Evolutionary conservation across 2,797 vertebrate genomes (phyloP), one percentile per base, ranked within the genome.

Genomic region (Rhynchotus rufescens): DNA sequence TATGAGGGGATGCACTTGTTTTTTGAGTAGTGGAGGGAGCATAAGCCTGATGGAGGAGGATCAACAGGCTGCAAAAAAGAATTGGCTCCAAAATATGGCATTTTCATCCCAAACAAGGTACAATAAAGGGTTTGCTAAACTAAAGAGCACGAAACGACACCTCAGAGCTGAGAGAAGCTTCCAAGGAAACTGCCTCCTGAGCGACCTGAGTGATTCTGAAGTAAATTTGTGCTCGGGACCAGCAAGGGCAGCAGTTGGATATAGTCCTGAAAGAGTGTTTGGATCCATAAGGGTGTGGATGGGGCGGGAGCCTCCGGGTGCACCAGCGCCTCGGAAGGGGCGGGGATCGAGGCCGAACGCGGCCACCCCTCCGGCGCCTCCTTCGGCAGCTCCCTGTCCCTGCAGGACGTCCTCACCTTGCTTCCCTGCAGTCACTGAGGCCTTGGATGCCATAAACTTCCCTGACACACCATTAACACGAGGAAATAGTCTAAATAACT

Each of bases 401-500:
- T 36, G 36, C 36, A 36, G 36, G 36, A 36, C 36, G 36, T 36
- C 36, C 9, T 94, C 94, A 90, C 74, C 57, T 94, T 77, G 90
- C 80, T 94, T 89, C 6, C 15, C 71, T 94, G 92, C 90, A 36
- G 36, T 36, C 75, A 93, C 90, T 94, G 89, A 82, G 42, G 86
- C 85, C 92, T 80, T 80, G 80, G 65, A 25, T 89, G 65, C 82
- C 80, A 89, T 86, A 85, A 92, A 94, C 93, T 90, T 86, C 80
- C 32, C 30, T 92, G 95, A 92, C 86, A 89, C 54, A 88, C 86
- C 84, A 94, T 92, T 95, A 96, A 92, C 82, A 88, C 81, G 89
- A 84, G 77, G 90, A 94, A 96, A 85, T 76, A 93, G 82, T 90
- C 86, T 84, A 94, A 96, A 94, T 92, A 95, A 93, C 65, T 85